These are phyloP conservation scores for Platygyra sinensis DNA, from an alignment of 64 coral and sea anemone species.

Conservation along the genomic window DNA sequence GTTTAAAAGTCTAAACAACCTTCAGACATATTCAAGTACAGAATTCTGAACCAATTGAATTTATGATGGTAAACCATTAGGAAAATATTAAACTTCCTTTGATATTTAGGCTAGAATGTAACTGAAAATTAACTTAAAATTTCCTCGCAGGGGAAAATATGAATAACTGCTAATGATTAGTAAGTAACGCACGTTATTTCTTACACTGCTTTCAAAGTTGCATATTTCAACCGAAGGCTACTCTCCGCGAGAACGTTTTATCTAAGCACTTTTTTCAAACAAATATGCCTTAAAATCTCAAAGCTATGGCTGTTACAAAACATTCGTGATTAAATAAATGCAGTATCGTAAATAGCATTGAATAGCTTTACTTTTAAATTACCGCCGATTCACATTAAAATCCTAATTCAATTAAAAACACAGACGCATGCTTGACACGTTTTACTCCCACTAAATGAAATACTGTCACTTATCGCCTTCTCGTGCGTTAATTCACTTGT, in stretches of 20 bases:
- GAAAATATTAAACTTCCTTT: no score
- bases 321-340: not conserved
- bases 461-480: not conserved
- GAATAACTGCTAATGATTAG: not conserved
- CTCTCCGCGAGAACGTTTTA: no score
- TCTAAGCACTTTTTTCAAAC: no score
- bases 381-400: constrained; percentile 5
- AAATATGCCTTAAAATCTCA: no score
- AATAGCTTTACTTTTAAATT: constrained; percentile 2
- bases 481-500: not conserved
- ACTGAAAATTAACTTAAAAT: no score
- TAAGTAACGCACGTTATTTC: not conserved
- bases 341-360: not conserved
- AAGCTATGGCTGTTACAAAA: no score
- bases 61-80: no score
- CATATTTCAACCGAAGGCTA: no score
- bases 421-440: not conserved
- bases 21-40: no score
- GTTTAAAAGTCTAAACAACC: no score
- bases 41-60: no score
- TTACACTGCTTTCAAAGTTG: not conserved
- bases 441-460: not conserved
- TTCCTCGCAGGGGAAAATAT: not conserved
- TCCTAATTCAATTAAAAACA: not conserved
- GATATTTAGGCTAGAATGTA: no score